These are phyloP conservation scores for Sternarchorhynchus goeldii DNA, from an alignment of 2,797 vertebrate species.

Conservation along the genomic window DNA sequence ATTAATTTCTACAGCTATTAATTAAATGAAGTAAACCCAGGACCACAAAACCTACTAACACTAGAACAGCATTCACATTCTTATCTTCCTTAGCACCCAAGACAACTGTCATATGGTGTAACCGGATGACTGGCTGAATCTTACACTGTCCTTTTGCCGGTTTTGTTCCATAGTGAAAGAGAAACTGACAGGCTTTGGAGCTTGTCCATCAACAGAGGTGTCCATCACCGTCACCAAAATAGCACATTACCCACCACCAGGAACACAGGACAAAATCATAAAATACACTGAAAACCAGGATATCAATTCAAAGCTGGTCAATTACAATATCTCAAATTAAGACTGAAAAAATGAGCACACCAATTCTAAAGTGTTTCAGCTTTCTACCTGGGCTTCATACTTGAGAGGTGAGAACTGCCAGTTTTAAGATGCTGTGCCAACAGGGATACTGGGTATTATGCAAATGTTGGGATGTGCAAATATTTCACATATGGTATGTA, in stretches of 20 bases:
- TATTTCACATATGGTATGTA: slow-evolving; percentile 69
- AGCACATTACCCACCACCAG: slow-evolving; percentile 4
- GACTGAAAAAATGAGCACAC: slow-evolving; percentile 5
- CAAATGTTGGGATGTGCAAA: slow-evolving; percentile 62
- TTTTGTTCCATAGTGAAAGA: slow-evolving; percentile 3
- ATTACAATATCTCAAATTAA: slow-evolving; percentile 37
- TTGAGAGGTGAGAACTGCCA: slow-evolving; percentile 52
- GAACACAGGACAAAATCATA: slow-evolving; percentile 20
- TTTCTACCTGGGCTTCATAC: slow-evolving; percentile 30
- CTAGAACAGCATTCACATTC: neutral
- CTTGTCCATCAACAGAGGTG: slow-evolving; percentile 23
- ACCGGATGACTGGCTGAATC: neutral
- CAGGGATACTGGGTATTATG: slow-evolving; percentile 60
- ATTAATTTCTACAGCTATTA: slow-evolving; percentile 32
- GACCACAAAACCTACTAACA: slow-evolving; percentile 6
- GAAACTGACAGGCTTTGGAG: slow-evolving; percentile 19
- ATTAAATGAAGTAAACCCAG: slow-evolving; percentile 25
- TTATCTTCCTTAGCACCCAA: neutral
- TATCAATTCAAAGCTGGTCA: slow-evolving; percentile 30
- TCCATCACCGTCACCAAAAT: slow-evolving; percentile 3
- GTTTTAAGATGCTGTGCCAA: slow-evolving; percentile 60
- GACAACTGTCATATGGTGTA: neutral
- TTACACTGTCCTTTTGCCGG: slow-evolving; percentile 2
- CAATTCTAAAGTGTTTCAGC: slow-evolving; percentile 19
- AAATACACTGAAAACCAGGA: slow-evolving; percentile 30